A percentile compares a stretch with the other conserved stretches of the same genome.
These are phyloP conservation scores for Pollenia angustigena DNA, from an alignment of 2,888 invertebrate species.

Conservation along the genomic window DNA sequence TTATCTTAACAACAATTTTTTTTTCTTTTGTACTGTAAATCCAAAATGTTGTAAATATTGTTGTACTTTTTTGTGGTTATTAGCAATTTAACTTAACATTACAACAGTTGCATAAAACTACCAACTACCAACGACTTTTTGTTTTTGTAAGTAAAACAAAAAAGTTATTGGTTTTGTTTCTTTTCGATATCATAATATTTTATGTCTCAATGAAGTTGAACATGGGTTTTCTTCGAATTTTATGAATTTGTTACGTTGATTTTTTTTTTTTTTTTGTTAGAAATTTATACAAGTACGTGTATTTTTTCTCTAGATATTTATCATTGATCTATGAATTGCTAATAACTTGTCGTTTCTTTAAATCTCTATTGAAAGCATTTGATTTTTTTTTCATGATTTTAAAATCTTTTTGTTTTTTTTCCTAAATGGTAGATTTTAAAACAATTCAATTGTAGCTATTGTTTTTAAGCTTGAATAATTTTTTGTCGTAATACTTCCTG, in stretches of 20 bases:
- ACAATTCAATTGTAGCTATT: conserved; percentile 35
- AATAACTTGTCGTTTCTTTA: conserved; percentile 59
- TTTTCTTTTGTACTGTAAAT: neutral
- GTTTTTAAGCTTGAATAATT: conserved; percentile 67
- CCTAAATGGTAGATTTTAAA: conserved; percentile 24
- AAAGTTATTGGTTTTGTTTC: conserved; percentile 24
- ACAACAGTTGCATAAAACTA: conserved; percentile 60
- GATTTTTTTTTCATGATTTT: neutral
- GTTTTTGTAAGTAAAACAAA: neutral
- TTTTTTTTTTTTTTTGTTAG: neutral
- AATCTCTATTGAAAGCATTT: conserved; percentile 7
- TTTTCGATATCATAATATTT: conserved; percentile 53
- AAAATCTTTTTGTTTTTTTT: conserved; percentile 15
- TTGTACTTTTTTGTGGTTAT: conserved; percentile 27
- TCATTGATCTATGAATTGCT: conserved; percentile 72
- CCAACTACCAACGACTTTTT: conserved; percentile 51
- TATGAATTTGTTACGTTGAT: neutral
- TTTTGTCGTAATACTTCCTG: conserved; percentile 64
- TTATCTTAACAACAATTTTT: conserved; percentile 46
- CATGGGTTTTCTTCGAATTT: conserved; percentile 44
- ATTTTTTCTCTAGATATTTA: conserved; percentile 56
- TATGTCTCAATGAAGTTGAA: conserved; percentile 65
- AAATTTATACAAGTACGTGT: conserved; percentile 10
- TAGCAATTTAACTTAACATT: conserved; percentile 29
- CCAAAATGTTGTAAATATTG: conserved; percentile 41